A percentile compares a stretch with the other conserved stretches of the same genome.
Evolutionary conservation across 2,113 vertebrate genomes (phyloP).

Genomic region (Ptilorrhoa leucosticta): DNA sequence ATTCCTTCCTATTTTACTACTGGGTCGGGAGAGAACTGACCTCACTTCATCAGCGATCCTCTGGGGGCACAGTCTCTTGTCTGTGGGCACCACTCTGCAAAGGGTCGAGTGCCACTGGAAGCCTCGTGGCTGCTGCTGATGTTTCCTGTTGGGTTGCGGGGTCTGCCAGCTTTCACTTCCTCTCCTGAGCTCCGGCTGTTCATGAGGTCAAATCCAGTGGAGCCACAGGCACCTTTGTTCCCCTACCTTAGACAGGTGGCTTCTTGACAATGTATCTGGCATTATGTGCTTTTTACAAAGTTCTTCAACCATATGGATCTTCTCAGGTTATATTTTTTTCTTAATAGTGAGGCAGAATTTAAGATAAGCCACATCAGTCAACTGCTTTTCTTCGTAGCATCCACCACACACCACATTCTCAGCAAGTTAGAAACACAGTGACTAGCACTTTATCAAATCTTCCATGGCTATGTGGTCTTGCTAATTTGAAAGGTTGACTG

Average conservation of each 20-base stretch:
- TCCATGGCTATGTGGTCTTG: neutral
- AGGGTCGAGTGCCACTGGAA: neutral
- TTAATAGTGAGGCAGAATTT: neutral
- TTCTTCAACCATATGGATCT: neutral
- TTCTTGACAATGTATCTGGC: neutral
- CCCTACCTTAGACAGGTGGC: neutral
- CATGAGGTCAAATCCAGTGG: neutral
- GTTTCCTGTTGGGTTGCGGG: neutral
- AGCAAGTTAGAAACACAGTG: neutral
- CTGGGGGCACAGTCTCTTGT: neutral
- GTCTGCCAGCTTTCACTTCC: neutral
- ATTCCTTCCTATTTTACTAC: neutral
- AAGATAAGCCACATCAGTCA: neutral
- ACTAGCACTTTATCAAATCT: neutral
- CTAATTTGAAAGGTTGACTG: neutral
- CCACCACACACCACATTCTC: neutral
- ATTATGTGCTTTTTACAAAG: neutral
- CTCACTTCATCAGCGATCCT: rapidly evolving
- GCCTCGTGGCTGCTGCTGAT: neutral
- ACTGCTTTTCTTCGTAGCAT: neutral
- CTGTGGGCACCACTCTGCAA: neutral
- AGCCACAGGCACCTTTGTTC: neutral
- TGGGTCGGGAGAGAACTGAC: neutral
- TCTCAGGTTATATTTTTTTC: neutral
- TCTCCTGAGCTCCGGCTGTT: neutral